Evolutionary conservation across 2,797 vertebrate genomes (phyloP).

Genomic region (Telmatherina bonti): DNA sequence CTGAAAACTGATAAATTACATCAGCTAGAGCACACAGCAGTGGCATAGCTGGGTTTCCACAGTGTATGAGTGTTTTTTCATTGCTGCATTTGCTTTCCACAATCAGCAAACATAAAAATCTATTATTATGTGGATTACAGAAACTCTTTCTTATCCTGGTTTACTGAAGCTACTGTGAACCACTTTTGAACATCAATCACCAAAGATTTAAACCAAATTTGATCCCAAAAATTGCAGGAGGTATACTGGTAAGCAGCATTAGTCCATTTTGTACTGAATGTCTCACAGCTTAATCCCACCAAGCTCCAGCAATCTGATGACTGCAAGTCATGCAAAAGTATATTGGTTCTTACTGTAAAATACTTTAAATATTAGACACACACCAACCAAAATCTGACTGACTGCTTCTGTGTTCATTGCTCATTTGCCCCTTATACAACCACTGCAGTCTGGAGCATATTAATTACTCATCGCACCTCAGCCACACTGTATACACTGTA

Average conservation of each 20-base stretch:
- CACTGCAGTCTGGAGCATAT: background rate
- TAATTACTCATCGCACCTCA: background rate
- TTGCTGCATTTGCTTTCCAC: background rate
- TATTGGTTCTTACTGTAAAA: slow-evolving; percentile 1
- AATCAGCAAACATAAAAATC: background rate
- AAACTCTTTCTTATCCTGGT: background rate
- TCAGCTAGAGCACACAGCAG: no score
- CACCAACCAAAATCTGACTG: background rate
- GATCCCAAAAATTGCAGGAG: background rate
- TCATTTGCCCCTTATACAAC: background rate
- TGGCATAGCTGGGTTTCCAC: no score
- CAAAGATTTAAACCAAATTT: slow-evolving; percentile 1
- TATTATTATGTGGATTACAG: background rate
- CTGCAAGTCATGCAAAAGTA: background rate
- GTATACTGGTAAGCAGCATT: slow-evolving; percentile 1
- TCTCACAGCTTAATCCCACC: slow-evolving; percentile 2
- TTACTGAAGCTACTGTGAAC: background rate
- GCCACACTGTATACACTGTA: background rate
- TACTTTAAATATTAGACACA: background rate
- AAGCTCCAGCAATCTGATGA: slow-evolving; percentile 4
- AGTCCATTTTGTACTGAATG: background rate
- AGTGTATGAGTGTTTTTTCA: background rate
- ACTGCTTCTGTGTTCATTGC: background rate
- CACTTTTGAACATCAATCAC: no score
- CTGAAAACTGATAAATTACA: no score